Evolutionary conservation across 2,888 invertebrate species (phyloP), one percentile per base, ranked within the genome.

Genomic region (Mimumesa dahlbomi): DNA sequence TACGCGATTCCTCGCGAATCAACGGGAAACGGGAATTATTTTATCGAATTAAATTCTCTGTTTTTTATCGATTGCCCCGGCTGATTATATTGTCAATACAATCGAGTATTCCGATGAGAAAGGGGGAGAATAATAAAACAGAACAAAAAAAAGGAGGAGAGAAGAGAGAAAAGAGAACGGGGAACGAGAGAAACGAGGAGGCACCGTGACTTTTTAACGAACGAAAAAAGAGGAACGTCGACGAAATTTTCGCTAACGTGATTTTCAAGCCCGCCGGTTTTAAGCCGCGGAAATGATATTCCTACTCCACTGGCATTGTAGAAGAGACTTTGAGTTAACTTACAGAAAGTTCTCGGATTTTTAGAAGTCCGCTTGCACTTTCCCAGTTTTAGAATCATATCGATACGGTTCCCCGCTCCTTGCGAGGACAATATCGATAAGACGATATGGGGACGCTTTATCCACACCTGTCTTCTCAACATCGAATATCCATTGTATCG

Each of bases 281-380:
- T 9, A 29, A 29, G 9, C 7, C 6, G 2, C 34, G n/a, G 3
- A n/a, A 34, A 34, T n/a, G 34, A 34, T 50, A 42, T 58, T 54
- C 56, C 72, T 54, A 46, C 59, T 2, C 52, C 59, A 50, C 64
- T 46, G 71, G 48, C 43, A 40, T 31, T 9, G 22, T 21, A 11
- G 31, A 48, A 19, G 36, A 36, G 36, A 64, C 42, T 54, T 59
- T 50, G 62, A 50, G n/a, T 40, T 52, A 54, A 54, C 46, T 72
- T 56, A 40, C 56, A 36, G 9, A 31, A 56, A 43, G 53, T 43
- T 56, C 43, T 11, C 58, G 56, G 70, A 64, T 61, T 70, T 59
- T 48, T 64, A 9, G 9, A 46, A 70, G 40, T 48, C 43, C 38
- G 46, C 31, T 25, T 45, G n/a, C 59, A 22, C 42, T 64, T 59